These are phyloP conservation scores for Taurulus bubalis DNA, from an alignment of 2,113 vertebrate genomes.

Conservation along the genomic window DNA sequence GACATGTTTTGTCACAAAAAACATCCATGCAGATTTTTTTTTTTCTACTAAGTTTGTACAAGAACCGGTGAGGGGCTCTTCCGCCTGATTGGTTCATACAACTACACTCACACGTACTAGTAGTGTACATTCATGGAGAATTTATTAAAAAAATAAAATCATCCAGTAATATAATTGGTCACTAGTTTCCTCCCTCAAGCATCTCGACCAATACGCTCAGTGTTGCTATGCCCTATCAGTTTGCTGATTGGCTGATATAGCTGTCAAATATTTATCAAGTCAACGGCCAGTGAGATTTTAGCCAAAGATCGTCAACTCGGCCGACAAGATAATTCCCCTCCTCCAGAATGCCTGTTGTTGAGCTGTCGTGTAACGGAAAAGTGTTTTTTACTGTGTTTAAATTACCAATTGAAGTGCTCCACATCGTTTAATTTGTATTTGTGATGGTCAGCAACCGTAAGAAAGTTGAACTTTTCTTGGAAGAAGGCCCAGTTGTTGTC, in stretches of 20 bases:
- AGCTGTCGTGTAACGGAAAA: neutral
- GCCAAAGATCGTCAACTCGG: constrained; percentile 44
- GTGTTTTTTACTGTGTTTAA: neutral
- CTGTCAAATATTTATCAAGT: constrained; percentile 65
- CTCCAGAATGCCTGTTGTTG: neutral
- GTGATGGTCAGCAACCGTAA: neutral
- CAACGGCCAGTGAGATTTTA: constrained; percentile 26
- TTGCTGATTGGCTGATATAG: constrained; percentile 69
- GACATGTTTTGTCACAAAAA: neutral
- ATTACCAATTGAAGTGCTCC: neutral
- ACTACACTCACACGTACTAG: neutral
- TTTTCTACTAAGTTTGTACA: too few relatives aligned
- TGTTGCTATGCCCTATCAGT: constrained; percentile 79
- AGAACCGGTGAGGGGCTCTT: neutral
- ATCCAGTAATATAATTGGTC: constrained; percentile 39
- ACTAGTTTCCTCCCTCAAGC: constrained; percentile 35
- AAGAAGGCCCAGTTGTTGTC: neutral
- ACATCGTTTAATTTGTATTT: neutral
- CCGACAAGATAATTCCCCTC: constrained; percentile 33
- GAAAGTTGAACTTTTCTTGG: neutral
- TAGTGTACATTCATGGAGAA: neutral
- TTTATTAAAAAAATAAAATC: neutral
- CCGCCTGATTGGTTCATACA: neutral
- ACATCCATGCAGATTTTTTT: neutral
- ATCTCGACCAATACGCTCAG: constrained; percentile 68